Percentiles rank a stretch among this genome's conserved stretches.
Conservation (phyloP, 2,888 invertebrate genomes). For the Ephialtes manifestator region DNA sequence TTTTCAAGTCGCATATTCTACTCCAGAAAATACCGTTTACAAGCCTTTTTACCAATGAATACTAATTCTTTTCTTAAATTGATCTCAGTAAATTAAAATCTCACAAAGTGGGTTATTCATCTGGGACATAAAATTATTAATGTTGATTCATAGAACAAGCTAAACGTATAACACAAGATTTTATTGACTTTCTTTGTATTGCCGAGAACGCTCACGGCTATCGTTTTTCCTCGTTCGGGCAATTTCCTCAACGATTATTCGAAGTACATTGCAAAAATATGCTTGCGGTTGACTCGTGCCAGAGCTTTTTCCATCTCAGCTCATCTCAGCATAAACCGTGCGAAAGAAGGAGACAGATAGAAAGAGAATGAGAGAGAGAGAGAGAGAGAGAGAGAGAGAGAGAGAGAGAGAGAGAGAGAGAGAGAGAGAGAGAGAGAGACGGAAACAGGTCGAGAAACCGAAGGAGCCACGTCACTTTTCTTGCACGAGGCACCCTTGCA, state of each 20-base stretch:
- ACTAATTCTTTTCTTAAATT: too few species aligned
- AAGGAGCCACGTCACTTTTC: slow-evolving; percentile 67
- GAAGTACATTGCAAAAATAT: slow-evolving; percentile 63
- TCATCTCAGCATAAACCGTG: slow-evolving; percentile 1
- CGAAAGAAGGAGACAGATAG: slow-evolving; percentile 9
- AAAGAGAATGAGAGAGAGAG: slow-evolving; percentile 15
- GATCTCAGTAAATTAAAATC: neutral
- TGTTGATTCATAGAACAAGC: neutral
- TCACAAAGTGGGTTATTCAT: neutral
- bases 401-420: too few species aligned
- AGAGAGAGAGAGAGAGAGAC: slow-evolving; percentile 5
- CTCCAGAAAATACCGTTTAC: too few species aligned
- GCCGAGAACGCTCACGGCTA: slow-evolving; percentile 6
- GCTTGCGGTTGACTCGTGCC: slow-evolving; percentile 39
- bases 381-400: slow-evolving; percentile 8
- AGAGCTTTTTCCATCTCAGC: slow-evolving; percentile 46
- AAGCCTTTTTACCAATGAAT: too few species aligned
- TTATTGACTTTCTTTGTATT: slow-evolving; percentile 21
- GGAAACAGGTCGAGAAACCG: slow-evolving; percentile 32
- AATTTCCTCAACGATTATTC: slow-evolving; percentile 51
- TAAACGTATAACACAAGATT: slow-evolving; percentile 9
- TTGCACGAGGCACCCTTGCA: slow-evolving; percentile 70
- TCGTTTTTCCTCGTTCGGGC: slow-evolving; percentile 24
- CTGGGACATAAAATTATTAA: neutral
- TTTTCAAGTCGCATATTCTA: too few species aligned